A percentile compares a stretch with the other conserved stretches of the same genome.
These are phyloP conservation scores for Eumacrocentrus americanus DNA, from an alignment of 2,888 invertebrate species.

Conservation along the genomic window DNA sequence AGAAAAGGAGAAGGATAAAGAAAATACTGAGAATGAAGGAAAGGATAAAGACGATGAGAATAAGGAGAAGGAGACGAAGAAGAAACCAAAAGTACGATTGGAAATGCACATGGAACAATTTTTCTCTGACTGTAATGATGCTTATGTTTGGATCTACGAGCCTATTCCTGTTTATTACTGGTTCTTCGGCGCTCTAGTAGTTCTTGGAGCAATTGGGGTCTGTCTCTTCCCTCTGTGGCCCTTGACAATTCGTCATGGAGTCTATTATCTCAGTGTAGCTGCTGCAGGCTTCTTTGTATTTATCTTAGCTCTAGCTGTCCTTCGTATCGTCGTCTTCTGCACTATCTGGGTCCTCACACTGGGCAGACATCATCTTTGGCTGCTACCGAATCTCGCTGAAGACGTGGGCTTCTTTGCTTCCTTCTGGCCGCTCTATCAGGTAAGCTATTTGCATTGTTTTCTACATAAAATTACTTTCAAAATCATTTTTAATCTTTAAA, in stretches of 20 bases:
- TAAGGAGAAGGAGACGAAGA: constrained; percentile 66
- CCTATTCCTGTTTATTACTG: constrained; percentile 94
- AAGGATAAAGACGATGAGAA: constrained; percentile 61
- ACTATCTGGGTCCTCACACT: constrained; percentile 86
- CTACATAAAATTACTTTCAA: constrained; percentile 33
- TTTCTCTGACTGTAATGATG: constrained; percentile 92
- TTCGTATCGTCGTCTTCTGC: constrained; percentile 91
- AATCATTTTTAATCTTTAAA: constrained; percentile 25
- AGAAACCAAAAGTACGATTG: constrained; percentile 72
- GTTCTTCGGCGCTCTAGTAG: constrained; percentile 87
- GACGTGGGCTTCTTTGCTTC: constrained; percentile 99
- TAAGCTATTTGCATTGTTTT: neutral
- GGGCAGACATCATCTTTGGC: constrained; percentile 94
- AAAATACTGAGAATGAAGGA: constrained; percentile 30
- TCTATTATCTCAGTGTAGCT: constrained; percentile 94
- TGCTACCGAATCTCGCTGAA: constrained; percentile 98
- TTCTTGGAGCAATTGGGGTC: constrained; percentile 91
- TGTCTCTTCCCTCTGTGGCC: constrained; percentile 99
- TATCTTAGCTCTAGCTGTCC: constrained; percentile 86
- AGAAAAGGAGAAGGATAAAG: constrained; percentile 57
- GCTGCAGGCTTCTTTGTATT: constrained; percentile 95
- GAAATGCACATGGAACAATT: constrained; percentile 96
- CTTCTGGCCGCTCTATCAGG: constrained; percentile 96
- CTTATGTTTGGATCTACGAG: constrained; percentile 98
- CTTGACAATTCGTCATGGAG: constrained; percentile 86